Conservation (phyloP, 2,797 vertebrate species). For the Lacerta agilis region DNA sequence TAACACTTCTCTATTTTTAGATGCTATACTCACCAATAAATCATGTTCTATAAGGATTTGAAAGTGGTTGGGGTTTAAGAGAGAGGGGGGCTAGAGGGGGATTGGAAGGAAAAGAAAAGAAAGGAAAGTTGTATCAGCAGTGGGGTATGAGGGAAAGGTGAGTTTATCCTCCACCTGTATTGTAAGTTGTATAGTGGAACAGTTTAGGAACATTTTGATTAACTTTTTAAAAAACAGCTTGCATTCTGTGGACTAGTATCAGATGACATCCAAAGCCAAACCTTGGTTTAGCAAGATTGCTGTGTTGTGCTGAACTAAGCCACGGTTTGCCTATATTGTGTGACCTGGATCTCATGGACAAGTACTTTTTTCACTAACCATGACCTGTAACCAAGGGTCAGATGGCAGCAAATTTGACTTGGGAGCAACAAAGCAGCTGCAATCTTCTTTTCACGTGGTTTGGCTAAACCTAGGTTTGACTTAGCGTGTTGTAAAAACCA, state of each 20-base stretch:
- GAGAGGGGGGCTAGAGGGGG: neutral
- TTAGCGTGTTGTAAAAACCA: no score
- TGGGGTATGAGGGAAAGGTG: neutral
- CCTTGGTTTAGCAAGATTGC: no score
- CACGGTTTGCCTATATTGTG: no score
- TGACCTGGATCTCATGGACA: no score
- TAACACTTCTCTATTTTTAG: conserved; percentile 2
- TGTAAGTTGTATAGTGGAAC: neutral
- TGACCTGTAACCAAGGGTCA: no score
- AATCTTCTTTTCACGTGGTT: no score
- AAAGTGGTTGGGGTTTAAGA: neutral
- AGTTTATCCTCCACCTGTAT: neutral
- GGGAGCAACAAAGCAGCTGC: no score
- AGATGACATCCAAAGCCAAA: no score
- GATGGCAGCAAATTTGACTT: no score
- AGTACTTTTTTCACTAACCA: no score
- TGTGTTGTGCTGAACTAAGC: no score
- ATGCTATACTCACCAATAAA: neutral
- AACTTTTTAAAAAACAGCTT: neutral
- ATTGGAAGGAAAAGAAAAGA: neutral
- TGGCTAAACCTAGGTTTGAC: neutral
- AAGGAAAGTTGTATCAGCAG: neutral
- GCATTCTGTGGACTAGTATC: neutral
- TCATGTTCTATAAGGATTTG: neutral
- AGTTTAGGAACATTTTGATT: neutral